Conservation (phyloP, 2,888 invertebrate genomes). For the Sminthurinus aureus region DNA sequence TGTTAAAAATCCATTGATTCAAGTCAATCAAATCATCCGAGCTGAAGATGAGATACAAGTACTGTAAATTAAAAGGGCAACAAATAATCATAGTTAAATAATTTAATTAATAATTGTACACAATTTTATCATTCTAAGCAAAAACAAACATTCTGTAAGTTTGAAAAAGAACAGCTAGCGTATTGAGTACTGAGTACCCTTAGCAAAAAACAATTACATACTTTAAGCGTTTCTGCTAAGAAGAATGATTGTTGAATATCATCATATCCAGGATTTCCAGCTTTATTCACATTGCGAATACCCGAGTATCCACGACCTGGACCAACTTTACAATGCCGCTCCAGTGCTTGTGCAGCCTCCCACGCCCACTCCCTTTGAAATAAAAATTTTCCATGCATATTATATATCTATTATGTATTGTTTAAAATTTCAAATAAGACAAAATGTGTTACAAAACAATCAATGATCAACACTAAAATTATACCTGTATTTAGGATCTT, state of each 20-base stretch:
- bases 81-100: neutral
- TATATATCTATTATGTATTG: no score
- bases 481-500: slow-evolving; percentile 79
- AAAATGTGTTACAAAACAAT: no score
- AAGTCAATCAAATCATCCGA: slow-evolving; percentile 84
- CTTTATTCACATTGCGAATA: slow-evolving; percentile 89
- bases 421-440: no score
- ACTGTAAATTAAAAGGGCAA: slow-evolving; percentile 69
- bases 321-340: slow-evolving; percentile 52
- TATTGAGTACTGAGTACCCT: no score
- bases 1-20: slow-evolving; percentile 99
- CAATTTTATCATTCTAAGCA: no score
- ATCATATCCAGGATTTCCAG: slow-evolving; percentile 77
- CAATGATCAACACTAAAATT: no score
- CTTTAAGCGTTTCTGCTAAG: slow-evolving; percentile 97
- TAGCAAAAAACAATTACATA: slow-evolving; percentile 85
- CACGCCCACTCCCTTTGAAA: slow-evolving; percentile 57
- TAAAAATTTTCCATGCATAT: no score
- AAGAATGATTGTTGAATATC: slow-evolving; percentile 99
- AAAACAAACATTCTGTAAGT: no score
- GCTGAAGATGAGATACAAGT: slow-evolving; percentile 94
- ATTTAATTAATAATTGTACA: no score
- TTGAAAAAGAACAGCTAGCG: no score
- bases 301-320: slow-evolving; percentile 82
- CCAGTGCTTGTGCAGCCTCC: slow-evolving; percentile 54